Evolutionary conservation across 2,797 vertebrate genomes (phyloP).

Genomic region (Sebastes baramenuke): DNA sequence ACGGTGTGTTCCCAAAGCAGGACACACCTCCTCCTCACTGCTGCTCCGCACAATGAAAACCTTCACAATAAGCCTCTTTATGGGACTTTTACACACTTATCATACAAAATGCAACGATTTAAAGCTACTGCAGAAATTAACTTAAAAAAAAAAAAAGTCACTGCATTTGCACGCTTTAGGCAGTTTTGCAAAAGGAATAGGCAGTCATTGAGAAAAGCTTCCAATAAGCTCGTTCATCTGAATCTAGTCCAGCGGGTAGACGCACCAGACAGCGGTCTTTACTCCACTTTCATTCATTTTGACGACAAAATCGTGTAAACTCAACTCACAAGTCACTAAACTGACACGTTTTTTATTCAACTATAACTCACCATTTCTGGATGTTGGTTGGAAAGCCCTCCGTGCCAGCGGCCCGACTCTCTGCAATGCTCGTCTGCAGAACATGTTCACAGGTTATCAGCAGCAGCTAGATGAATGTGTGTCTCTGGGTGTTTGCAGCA

Average conservation of each 20-base stretch:
- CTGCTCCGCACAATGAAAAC: neutral
- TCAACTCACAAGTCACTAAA: neutral
- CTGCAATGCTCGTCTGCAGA: slow-evolving; percentile 78
- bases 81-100: neutral
- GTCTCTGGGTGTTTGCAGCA: slow-evolving; percentile 8
- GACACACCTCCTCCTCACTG: slow-evolving; percentile 54
- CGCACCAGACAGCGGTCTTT: neutral
- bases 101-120: neutral
- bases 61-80: neutral
- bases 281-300: neutral
- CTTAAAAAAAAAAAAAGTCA: neutral
- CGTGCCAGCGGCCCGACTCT: slow-evolving; percentile 74
- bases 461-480: neutral
- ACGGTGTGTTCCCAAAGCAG: slow-evolving; percentile 61
- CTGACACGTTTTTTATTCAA: neutral
- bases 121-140: neutral
- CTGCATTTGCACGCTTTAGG: neutral
- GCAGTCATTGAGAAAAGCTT: neutral
- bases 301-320: neutral
- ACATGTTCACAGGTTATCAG: slow-evolving; percentile 56
- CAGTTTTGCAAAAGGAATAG: neutral
- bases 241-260: fast-evolving
- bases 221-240: fast-evolving
- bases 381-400: slow-evolving; percentile 51
- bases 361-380: slow-evolving; percentile 62